Evolutionary conservation across 2,888 invertebrate species (phyloP).

Genomic region (Sialis lutaria): DNA sequence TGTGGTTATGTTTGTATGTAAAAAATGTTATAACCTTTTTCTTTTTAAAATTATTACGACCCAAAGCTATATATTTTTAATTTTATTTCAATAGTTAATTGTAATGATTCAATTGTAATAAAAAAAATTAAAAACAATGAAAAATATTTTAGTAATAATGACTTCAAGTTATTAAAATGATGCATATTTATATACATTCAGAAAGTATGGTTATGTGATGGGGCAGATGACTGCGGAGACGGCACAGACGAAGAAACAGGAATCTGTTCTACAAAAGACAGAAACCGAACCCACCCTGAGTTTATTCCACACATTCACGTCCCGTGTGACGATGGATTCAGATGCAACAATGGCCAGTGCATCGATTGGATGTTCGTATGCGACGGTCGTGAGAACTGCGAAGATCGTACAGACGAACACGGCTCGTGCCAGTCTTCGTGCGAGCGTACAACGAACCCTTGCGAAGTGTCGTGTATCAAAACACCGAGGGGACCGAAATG

Average conservation of each 20-base stretch:
- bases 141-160: no score
- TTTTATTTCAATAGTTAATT: no score
- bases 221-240: constrained; percentile 48
- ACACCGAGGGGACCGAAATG: constrained; percentile 53
- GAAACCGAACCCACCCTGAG: neutral
- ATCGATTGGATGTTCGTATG: constrained; percentile 45
- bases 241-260: constrained; percentile 47
- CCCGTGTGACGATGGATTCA: constrained; percentile 29
- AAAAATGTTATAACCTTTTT: no score
- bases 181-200: constrained; percentile 13
- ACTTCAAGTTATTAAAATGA: no score
- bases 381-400: constrained; percentile 42
- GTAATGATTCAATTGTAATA: no score
- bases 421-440: constrained; percentile 40
- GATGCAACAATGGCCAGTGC: constrained; percentile 44
- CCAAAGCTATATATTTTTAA: no score
- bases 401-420: constrained; percentile 52
- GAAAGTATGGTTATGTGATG: constrained; percentile 37
- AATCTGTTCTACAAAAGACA: constrained; percentile 12
- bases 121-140: no score
- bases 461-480: constrained; percentile 38
- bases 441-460: constrained; percentile 22
- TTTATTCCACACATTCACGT: neutral
- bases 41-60: no score
- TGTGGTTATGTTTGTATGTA: constrained; percentile 42